Evolutionary conservation across 2,113 vertebrate genomes (phyloP).

Genomic region (Cavia aperea): DNA sequence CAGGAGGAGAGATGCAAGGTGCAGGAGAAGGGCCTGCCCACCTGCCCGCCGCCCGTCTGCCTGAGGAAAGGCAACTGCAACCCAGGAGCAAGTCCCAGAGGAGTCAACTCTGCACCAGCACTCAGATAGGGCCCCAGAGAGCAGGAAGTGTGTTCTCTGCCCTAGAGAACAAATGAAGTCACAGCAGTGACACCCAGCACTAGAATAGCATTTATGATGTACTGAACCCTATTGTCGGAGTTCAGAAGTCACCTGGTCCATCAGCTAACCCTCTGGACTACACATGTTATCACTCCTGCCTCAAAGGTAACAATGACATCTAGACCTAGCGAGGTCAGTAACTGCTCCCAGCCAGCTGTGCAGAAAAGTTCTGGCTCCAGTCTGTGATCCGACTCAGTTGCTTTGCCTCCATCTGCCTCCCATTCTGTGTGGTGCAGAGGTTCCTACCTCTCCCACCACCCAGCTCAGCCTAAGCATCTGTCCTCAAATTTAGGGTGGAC

Average conservation of each 20-base stretch:
- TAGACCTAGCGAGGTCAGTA: background rate
- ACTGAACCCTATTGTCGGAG: background rate
- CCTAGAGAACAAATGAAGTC: constrained; percentile 15
- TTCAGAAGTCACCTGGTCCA: background rate
- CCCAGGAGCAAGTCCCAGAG: background rate
- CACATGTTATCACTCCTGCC: background rate
- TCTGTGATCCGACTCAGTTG: background rate
- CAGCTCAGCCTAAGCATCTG: background rate
- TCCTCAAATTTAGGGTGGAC: constrained; percentile 3
- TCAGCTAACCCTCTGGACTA: background rate
- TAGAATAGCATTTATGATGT: constrained; percentile 12
- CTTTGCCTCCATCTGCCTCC: no score
- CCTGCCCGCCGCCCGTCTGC: background rate
- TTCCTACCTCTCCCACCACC: background rate
- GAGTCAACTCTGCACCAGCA: background rate
- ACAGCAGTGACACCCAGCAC: background rate
- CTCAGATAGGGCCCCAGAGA: background rate
- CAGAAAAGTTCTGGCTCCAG: background rate
- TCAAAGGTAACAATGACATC: constrained; percentile 4
- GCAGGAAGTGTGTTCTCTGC: background rate
- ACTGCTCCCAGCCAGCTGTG: background rate
- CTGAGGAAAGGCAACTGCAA: background rate
- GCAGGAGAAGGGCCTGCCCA: background rate
- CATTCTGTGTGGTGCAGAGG: background rate
- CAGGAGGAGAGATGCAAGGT: background rate